Evolutionary conservation across 2,888 invertebrate genomes (phyloP), one percentile per base, ranked within the genome.

Genomic region (Pelosia muscerda): DNA sequence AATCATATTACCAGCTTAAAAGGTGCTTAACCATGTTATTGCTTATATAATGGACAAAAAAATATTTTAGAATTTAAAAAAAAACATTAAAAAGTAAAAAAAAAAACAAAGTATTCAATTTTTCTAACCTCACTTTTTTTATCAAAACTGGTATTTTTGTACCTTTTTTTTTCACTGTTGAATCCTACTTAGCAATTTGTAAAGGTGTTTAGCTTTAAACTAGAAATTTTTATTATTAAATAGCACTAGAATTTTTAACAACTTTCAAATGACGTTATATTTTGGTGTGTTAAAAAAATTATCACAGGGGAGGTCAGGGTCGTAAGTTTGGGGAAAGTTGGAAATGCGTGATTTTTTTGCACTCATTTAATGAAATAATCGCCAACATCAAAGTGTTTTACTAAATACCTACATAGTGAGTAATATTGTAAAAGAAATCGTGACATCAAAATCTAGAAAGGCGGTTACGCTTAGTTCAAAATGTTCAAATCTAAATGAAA

Each of bases 401-500:
- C 13, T 13, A 25, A 22, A 55, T 23, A 55, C 22, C 54, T 55
- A 55, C 54, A 55, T 23, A 23, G 23, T 55, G 11, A 25, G 13
- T 55, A 25, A 54, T 55, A 38, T 34, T 15, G 13, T 2, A 23
- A 10, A 38, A 61, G n/a, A 6, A 38, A 42, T 25, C 25, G 19
- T 49, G 25, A 26, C 19, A 10, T 26, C 19, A n/a, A 5, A 2
- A n/a, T 25, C 5, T 15, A 6, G 28, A 71, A 72, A 77, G 57
- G 80, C 78, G 75, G 80, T 78, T 78, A 78, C n/a, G 49, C n/a
- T 42, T 54, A 68, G 34, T n/a, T n/a, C n/a, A n/a, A n/a, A n/a
- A n/a, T 13, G 61, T 78, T 78, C 60, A 73, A 78, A 79, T 68
- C n/a, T 19, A 1, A 34, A 9, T 19, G 13, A 59, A 22, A 31